These are phyloP conservation scores for Tapera naevia DNA, from an alignment of 2,797 vertebrate species.

Conservation along the genomic window DNA sequence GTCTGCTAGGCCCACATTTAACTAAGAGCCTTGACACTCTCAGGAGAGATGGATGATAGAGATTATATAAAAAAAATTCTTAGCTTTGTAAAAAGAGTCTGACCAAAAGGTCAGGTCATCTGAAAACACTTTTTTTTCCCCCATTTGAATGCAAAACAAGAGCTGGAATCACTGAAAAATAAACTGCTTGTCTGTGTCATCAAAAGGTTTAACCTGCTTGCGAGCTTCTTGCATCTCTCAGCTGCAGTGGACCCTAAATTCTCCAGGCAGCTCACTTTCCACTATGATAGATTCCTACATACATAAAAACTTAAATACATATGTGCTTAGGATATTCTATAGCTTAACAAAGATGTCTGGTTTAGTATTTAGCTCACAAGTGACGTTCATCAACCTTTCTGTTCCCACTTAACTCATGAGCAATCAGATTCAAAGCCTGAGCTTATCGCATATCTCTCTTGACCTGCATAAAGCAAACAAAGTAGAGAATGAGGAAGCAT, in stretches of 20 bases:
- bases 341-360: not conserved
- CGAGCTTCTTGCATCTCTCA: not conserved
- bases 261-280: not conserved
- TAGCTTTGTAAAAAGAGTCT: not conserved
- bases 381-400: not conserved
- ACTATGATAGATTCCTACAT: not conserved
- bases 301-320: not conserved
- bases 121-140: not conserved
- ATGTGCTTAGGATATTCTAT: not conserved
- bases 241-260: not conserved
- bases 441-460: not conserved
- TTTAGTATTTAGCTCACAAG: not conserved
- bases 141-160: not conserved
- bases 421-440: not conserved
- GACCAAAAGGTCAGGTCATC: not conserved
- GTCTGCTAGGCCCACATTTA: not conserved
- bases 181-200: not conserved
- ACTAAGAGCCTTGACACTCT: not conserved
- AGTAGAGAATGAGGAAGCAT: not conserved
- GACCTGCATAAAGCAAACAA: not conserved
- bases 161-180: not conserved
- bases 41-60: not conserved
- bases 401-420: not conserved
- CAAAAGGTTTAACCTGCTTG: not conserved
- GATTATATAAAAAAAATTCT: not conserved